Percentiles rank a stretch among this genome's conserved stretches.
phyloP scores from a whole-genome alignment of 2,113 vertebrate species.

The Anas platyrhynchos region DNA sequence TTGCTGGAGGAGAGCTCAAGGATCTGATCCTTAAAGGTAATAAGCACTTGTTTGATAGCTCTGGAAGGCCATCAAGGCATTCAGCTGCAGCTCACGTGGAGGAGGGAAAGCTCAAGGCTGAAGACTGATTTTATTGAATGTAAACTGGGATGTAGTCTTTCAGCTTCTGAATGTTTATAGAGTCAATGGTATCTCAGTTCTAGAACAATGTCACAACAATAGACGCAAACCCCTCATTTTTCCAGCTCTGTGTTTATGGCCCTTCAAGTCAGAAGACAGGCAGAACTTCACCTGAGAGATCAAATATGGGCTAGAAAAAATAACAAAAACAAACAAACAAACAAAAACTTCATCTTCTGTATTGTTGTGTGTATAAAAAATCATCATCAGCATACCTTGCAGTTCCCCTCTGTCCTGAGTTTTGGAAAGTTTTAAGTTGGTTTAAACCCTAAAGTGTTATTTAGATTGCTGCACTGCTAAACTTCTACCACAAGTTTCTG shows the following conservation, averaged over 20 bases:
- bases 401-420: background rate
- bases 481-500: background rate
- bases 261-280: background rate
- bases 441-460: background rate
- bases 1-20: background rate
- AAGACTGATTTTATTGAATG: background rate
- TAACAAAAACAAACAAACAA: background rate
- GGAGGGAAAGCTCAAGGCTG: background rate
- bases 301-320: background rate
- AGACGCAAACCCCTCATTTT: background rate
- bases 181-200: background rate
- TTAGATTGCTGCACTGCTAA: background rate
- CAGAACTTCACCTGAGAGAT: background rate
- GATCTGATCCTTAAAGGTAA: background rate
- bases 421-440: background rate
- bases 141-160: background rate
- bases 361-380: background rate
- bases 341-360: background rate
- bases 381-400: background rate
- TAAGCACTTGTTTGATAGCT: background rate
- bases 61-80: background rate
- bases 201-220: background rate
- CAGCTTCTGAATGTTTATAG: background rate
- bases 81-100: background rate
- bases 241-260: background rate